Percentiles rank a stretch among this genome's conserved stretches.
Evolutionary conservation across 1,140 invertebrate species (phyloP).

Genomic region (Penaeus vannamei): DNA sequence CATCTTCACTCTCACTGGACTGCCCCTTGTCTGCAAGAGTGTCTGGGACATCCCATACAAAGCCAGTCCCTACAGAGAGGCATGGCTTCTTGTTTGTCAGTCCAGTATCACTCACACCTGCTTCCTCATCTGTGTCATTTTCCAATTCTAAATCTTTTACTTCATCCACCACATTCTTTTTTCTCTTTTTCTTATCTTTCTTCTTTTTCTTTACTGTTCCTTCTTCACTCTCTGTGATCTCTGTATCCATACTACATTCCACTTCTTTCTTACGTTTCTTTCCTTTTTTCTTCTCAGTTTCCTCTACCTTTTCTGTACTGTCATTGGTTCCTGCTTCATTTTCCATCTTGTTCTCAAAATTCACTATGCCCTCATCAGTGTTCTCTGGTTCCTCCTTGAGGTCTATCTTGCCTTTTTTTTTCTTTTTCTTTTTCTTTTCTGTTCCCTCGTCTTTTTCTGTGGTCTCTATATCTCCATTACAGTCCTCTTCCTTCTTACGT

Average conservation of each 20-base stretch:
- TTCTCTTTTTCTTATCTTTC: too few relatives aligned
- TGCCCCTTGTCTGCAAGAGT: not conserved
- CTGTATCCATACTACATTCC: not conserved
- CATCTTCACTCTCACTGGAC: constrained; percentile 13
- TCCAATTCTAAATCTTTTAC: not conserved
- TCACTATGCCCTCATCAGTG: not conserved
- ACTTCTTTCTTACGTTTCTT: not conserved
- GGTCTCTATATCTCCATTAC: not conserved
- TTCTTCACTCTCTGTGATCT: not conserved
- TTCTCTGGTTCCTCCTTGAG: not conserved
- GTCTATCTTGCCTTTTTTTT: not conserved
- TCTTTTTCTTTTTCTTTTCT: not conserved
- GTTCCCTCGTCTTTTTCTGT: not conserved
- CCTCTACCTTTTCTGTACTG: not conserved
- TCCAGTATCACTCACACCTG: too few relatives aligned
- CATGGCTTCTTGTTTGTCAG: not conserved
- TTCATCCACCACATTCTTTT: not conserved
- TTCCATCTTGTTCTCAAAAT: not conserved
- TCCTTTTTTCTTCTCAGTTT: not conserved
- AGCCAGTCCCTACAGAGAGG: constrained; percentile 30
- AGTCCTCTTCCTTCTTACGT: not conserved
- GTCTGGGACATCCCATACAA: constrained; percentile 47
- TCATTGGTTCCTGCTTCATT: not conserved
- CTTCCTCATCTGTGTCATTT: too few relatives aligned
- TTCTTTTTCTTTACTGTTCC: not conserved